These are phyloP conservation scores for Lasioglossum albipes DNA, from an alignment of 1,140 invertebrate species.

Conservation along the genomic window DNA sequence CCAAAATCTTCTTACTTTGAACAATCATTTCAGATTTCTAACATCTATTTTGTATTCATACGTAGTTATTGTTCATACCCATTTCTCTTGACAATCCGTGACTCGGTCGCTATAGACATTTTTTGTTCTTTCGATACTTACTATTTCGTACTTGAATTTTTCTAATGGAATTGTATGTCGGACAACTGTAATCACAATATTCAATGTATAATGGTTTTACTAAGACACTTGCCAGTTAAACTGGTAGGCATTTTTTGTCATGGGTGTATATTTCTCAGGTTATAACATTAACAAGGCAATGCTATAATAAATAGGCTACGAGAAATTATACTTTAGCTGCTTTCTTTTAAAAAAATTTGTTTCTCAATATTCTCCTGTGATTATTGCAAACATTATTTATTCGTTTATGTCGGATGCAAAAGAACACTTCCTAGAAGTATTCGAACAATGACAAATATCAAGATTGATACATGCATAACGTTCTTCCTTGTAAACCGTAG, in stretches of 20 bases:
- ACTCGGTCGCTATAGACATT: background rate
- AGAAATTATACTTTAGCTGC: conserved; percentile 11
- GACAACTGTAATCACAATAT: background rate
- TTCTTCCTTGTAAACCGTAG: conserved; percentile 13
- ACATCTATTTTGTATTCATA: background rate
- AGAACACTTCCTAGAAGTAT: background rate
- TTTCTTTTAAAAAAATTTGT: background rate
- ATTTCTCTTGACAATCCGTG: conserved; percentile 10
- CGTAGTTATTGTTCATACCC: background rate
- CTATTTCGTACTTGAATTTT: conserved; percentile 4
- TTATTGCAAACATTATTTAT: background rate
- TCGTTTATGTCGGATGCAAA: background rate
- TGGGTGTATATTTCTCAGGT: conserved; percentile 3
- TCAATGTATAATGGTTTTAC: conserved; percentile 10
- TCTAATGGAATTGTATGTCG: background rate
- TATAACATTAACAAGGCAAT: conserved; percentile 7
- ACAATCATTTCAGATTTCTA: conserved; percentile 16
- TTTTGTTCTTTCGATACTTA: conserved; percentile 20
- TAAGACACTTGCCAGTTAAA: background rate
- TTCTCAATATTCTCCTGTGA: background rate
- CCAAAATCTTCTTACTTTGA: conserved; percentile 19
- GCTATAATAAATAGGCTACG: conserved; percentile 7
- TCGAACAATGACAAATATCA: background rate
- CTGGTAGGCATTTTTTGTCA: background rate
- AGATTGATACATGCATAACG: conserved; percentile 31